phyloP scores from a whole-genome alignment of 2,888 invertebrate species.

The Eristalinus sepulchralis region DNA sequence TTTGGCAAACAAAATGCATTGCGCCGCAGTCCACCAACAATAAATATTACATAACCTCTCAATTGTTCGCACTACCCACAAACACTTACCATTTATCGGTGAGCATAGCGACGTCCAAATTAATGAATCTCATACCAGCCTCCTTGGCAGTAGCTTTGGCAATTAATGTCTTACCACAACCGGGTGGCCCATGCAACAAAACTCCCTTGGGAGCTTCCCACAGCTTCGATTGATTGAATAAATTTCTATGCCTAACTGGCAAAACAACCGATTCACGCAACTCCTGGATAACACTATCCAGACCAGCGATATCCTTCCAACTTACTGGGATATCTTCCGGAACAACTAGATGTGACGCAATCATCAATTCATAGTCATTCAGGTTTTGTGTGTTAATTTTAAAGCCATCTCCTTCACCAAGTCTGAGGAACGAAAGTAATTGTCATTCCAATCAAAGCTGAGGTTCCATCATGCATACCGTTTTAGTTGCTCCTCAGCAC shows the following conservation, averaged over 20 bases:
- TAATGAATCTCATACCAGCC: conserved; percentile 94
- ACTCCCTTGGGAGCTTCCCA: conserved; percentile 97
- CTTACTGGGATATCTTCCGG: conserved; percentile 87
- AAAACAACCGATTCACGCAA: conserved; percentile 94
- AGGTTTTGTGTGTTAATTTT: conserved; percentile 85
- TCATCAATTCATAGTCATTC: conserved; percentile 95
- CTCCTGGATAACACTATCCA: conserved; percentile 91
- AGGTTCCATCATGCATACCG: conserved; percentile 80
- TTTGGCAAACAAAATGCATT: background rate
- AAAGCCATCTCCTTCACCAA: conserved; percentile 83
- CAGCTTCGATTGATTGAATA: conserved; percentile 89
- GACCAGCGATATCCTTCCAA: conserved; percentile 95
- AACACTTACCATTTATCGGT: conserved; percentile 93
- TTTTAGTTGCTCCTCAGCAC: conserved; percentile 89
- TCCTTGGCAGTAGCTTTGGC: conserved; percentile 98
- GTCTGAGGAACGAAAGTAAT: conserved; percentile 77
- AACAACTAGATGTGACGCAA: conserved; percentile 94
- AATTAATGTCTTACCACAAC: conserved; percentile 98
- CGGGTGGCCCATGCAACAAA: conserved; percentile 95
- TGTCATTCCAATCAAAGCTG: background rate
- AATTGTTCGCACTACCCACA: background rate
- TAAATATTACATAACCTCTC: conserved; percentile 44
- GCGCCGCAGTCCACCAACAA: background rate
- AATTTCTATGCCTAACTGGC: conserved; percentile 91
- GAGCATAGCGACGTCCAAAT: conserved; percentile 92